phyloP scores from a whole-genome alignment of 2,797 vertebrate species.

The Anguilla obscura region DNA sequence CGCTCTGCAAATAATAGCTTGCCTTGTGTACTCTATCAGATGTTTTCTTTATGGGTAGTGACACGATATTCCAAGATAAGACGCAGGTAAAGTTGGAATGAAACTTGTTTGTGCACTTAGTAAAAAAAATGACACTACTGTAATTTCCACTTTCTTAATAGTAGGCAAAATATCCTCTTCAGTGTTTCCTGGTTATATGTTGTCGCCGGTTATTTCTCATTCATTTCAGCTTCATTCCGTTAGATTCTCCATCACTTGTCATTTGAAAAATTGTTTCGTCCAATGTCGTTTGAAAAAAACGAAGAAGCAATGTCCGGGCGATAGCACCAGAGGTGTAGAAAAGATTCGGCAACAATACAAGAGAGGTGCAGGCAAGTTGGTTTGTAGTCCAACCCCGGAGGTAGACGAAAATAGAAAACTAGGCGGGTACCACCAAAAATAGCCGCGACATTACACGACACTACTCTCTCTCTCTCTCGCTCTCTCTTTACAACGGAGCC shows the following conservation, averaged over 20 bases:
- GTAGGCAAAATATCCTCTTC: not conserved
- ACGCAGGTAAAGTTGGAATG: not conserved
- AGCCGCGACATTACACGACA: conserved; percentile 32
- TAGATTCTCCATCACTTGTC: not conserved
- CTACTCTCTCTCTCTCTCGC: conserved; percentile 14
- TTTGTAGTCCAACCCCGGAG: conserved; percentile 21
- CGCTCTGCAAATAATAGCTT: not conserved
- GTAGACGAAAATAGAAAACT: conserved; percentile 25
- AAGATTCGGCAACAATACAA: not conserved
- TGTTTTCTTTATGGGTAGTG: conserved; percentile 1
- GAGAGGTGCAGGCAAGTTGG: conserved; percentile 8
- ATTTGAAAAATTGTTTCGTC: not conserved
- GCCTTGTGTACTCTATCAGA: not conserved
- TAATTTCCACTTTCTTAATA: not conserved
- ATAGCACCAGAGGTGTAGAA: not conserved
- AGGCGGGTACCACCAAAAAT: conserved; percentile 29
- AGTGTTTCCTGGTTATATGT: not conserved
- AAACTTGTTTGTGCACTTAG: not conserved
- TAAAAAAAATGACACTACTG: not conserved
- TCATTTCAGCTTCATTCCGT: not conserved
- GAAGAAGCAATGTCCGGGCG: not conserved
- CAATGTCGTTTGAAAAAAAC: not conserved
- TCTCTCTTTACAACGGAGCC: conserved; percentile 17
- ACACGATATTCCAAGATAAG: not conserved
- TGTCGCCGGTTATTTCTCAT: not conserved